Base-by-base conservation (phyloP, 2,888 invertebrate species). In the Apotomis betuletana region DNA sequence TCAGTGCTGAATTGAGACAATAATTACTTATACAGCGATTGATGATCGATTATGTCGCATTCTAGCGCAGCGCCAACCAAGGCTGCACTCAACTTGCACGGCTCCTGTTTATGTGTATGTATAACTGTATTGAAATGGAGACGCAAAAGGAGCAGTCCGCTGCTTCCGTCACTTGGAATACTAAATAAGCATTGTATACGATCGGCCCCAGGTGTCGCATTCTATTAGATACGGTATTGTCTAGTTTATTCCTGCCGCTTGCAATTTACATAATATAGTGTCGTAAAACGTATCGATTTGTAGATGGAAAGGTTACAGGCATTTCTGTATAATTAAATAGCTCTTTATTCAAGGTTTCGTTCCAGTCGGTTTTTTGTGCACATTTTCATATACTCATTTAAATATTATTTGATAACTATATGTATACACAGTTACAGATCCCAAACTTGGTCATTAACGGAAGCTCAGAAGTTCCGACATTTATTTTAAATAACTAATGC, bases 101-200 rank as follows among this genome's bases (percentile, higher is more conserved):
- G 5, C 41, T 6, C 5, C 41, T 38, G n/a, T 46, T 15, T 10
- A 46, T 15, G 60, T 15, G 46, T 60, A 60, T 15, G 15, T n/a
- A 60, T 60, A 60, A 46, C 59, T 59, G 15, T 61, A n/a, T n/a
- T 58, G 38, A n/a, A 52, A 9, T 13, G 13, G 54, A 46, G 46
- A n/a, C 64, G 46, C 13, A 65, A 70, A 61, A 61, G 64, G 55
- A 67, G 55, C 38, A 67, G 55, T 60, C 10, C 52, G 49, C 12
- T 49, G 41, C 41, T 49, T 57, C 44, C 62, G 62, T 63, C 69
- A 69, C 49, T 62, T 38, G 9, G 71, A 67, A 71, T 71, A 62
- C 67, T 67, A 71, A 71, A 71, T 71, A 71, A 67, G 67, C 51
- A 67, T 71, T 71, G 67, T 71, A 57, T 67, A 61, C 61, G 41